Conservation (phyloP, 2,797 vertebrate species). For the Salmo trutta region DNA sequence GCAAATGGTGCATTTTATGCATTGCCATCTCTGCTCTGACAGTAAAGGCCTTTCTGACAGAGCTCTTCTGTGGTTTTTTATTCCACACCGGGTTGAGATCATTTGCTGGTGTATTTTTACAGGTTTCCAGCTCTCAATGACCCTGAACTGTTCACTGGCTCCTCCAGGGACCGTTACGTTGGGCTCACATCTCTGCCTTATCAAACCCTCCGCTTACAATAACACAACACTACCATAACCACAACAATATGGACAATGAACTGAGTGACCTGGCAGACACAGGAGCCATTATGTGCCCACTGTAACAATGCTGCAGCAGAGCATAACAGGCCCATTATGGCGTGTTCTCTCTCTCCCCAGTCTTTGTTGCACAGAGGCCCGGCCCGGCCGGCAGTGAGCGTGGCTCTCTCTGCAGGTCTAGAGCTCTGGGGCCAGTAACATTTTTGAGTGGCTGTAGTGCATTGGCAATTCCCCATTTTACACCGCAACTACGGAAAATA, state of each 20-base stretch:
- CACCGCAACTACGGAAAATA: slow-evolving; percentile 63
- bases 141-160: slow-evolving; percentile 65
- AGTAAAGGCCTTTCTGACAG: too few species aligned
- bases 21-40: slow-evolving; percentile 20
- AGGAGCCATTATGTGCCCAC: slow-evolving; percentile 54
- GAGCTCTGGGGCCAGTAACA: slow-evolving; percentile 52
- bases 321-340: slow-evolving; percentile 67
- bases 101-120: slow-evolving; percentile 59
- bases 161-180: slow-evolving; percentile 60
- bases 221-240: slow-evolving; percentile 47
- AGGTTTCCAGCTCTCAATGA: slow-evolving; percentile 59
- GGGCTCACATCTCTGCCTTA: slow-evolving; percentile 59
- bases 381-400: slow-evolving; percentile 33
- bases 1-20: slow-evolving; percentile 51
- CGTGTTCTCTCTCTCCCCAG: slow-evolving; percentile 61
- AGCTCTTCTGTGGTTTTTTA: slow-evolving; percentile 26
- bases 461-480: slow-evolving; percentile 65
- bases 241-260: slow-evolving; percentile 57
- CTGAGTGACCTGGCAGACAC: slow-evolving; percentile 57
- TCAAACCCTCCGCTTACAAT: slow-evolving; percentile 61
- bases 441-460: slow-evolving; percentile 51
- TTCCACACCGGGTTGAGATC: slow-evolving; percentile 48
- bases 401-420: slow-evolving; percentile 52
- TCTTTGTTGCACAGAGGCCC: slow-evolving; percentile 51
- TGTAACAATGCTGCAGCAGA: slow-evolving; percentile 60